Evolutionary conservation across 2,113 vertebrate genomes (phyloP), one percentile per base, ranked within the genome.

Genomic region (Perca flavescens): DNA sequence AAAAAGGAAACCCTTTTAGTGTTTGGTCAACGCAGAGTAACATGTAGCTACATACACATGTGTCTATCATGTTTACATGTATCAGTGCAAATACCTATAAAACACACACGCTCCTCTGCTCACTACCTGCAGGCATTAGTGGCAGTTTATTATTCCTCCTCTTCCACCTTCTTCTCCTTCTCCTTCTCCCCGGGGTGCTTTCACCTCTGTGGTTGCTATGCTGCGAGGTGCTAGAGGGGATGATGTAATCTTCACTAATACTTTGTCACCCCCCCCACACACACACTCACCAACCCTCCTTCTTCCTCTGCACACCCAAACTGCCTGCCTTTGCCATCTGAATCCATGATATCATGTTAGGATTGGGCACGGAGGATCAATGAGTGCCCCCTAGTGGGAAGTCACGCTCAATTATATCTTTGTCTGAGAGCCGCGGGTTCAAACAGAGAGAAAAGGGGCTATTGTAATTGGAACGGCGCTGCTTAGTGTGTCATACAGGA

Each of bases 291-390:
- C 60, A 78, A 28, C 49, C 36, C 81, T 54, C 50, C 61, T 72
- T 79, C 90, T 65, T 83, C 89, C 74, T 72, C 71, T 65, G 70
- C 53, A 46, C 77, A 66, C 84, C 88, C 85, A 73, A 56, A 58
- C 67, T 74, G 80, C 76, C 73, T 77, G 83, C 84, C 65, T 88
- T 25, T 74, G 87, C 92, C 90, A 86, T 93, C 84, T 85, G 90
- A 92, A 92, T 93, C 86, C 89, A 93, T 94, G 94, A 94, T 94
- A 94, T 95, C 93, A 94, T 93, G 84, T 86, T 87, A 72, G 77
- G 74, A 87, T 61, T 63, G 85, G 86, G 79, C 88, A 83, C 74
- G 43, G 75, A 92, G 88, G 77, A 87, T 91, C 90, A 88, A 81
- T 88, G 91, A 90, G 81, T 91, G 93, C 93, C 94, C 91, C 92